phyloP scores from a whole-genome alignment of 2,797 vertebrate genomes.

The Peromyscus attwateri region DNA sequence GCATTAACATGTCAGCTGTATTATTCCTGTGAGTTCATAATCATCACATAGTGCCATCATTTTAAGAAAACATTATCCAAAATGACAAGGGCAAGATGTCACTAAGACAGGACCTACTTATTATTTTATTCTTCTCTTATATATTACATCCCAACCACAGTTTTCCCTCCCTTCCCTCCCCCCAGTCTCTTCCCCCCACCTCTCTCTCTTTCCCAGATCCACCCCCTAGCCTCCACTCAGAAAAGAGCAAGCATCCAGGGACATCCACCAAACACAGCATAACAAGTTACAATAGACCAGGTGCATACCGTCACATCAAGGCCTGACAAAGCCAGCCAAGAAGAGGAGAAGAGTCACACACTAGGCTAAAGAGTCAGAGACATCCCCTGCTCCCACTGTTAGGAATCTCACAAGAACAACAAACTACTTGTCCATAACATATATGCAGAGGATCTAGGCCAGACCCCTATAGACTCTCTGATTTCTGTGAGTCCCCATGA shows the following conservation, averaged over 20 bases:
- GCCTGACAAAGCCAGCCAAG: neutral
- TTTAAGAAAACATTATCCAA: neutral
- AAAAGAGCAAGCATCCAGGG: neutral
- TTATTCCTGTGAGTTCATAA: conserved; percentile 49
- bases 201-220: neutral
- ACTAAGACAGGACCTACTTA: neutral
- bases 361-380: neutral
- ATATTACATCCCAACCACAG: neutral
- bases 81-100: neutral
- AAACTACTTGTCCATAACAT: neutral
- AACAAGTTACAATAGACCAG: neutral
- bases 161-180: neutral
- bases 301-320: neutral
- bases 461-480: neutral
- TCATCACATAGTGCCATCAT: neutral
- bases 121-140: neutral
- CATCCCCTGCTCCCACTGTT: neutral
- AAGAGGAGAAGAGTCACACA: neutral
- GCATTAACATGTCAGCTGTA: neutral
- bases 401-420: neutral
- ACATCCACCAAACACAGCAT: neutral
- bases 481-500: neutral
- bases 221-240: neutral
- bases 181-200: neutral
- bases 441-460: neutral